phyloP scores from a whole-genome alignment of 2,797 vertebrate species.

The Acropternis orthonyx region DNA sequence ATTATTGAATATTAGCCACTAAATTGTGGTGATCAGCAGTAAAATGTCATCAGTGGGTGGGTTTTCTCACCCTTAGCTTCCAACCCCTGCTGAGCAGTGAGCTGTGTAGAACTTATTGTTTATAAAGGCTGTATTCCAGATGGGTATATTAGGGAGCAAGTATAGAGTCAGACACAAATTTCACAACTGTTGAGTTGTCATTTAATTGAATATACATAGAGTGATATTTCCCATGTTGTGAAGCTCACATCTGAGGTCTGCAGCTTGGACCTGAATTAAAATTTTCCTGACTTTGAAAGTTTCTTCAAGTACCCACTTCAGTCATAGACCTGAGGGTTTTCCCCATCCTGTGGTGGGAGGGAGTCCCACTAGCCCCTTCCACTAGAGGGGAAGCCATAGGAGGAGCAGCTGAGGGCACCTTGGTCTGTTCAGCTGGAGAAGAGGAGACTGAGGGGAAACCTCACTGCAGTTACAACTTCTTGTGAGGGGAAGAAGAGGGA shows the following conservation, averaged over 20 bases:
- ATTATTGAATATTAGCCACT: not conserved
- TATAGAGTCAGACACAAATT: not conserved
- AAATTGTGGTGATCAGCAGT: not conserved
- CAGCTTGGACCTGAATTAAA: not conserved
- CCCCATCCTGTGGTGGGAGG: fast-evolving
- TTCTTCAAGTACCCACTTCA: not conserved
- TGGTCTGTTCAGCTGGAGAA: not conserved
- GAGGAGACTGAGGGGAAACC: not conserved
- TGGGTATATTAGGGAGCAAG: not conserved
- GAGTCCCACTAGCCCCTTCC: not conserved
- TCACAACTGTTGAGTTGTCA: not conserved
- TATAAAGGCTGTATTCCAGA: not conserved
- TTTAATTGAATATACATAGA: not conserved
- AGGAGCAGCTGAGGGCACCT: not conserved
- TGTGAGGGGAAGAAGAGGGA: not conserved
- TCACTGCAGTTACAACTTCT: not conserved
- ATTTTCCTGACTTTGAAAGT: not conserved
- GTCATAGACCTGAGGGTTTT: not conserved
- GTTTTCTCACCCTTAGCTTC: not conserved
- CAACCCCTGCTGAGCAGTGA: not conserved
- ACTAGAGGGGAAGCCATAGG: not conserved
- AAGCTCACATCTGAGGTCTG: not conserved
- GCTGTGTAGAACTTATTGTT: not conserved
- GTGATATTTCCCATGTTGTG: not conserved
- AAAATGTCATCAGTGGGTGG: not conserved